Evolutionary conservation across 2,797 vertebrate species (phyloP), one percentile per base, ranked within the genome.

Genomic region (Anolis apletophallus): DNA sequence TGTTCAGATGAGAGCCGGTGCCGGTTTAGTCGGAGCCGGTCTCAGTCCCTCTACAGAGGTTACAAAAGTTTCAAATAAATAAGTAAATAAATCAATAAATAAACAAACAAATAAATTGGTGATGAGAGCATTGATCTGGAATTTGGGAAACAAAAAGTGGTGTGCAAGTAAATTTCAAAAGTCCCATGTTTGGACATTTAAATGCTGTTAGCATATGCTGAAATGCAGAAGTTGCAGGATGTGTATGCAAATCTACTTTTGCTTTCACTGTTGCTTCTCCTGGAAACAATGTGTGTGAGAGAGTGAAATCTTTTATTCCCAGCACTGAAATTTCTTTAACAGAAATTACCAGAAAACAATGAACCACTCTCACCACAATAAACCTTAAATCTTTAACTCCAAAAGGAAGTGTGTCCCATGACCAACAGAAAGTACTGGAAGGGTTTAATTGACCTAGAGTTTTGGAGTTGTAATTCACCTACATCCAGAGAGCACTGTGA

Each of bases 211-310:
- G 64, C 80, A 14, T 13, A 83, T 59, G 2, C 34, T 1, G 59
- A 79, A 0, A 5, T 1, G 3, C n/a, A 64, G 84, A 84, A 67
- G 0, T 85, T 1, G 74, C 17, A 50, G 1, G 0, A 50, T 14
- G 77, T 3, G 83, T 17, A 87, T 8, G 81, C 36, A 86, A 67
- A 68, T 57, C n/a, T 5, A 0, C 85, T 77, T 81, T 82, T 85
- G 0, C 76, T 93, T 92, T 86, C 61, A 55, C 0, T 64, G 77
- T 54, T 83, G 36, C 7, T 55, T 83, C n/a, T 3, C 72, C 64
- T 69, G 80, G 3, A 13, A 80, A 86, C 81, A 68, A 80, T 7
- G 73, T 3, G 69, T 50, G 32, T 88, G 83, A 34, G 1, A 14
- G 5, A 87, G 78, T 59, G 16, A 12, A 54, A 36, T 19, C 3